These are phyloP conservation scores for Hestina assimilis DNA, from an alignment of 1,140 invertebrate genomes.

Conservation along the genomic window DNA sequence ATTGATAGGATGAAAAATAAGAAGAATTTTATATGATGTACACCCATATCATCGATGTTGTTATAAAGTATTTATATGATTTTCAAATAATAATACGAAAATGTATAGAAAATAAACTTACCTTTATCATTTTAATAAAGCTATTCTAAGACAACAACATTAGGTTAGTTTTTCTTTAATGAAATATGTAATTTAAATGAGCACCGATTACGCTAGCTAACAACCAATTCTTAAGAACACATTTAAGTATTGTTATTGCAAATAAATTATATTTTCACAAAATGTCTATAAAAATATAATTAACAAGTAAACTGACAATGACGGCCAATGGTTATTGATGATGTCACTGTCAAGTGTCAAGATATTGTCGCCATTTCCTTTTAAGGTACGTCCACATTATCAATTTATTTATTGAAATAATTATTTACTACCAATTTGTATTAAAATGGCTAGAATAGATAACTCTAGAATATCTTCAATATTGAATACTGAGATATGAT, in stretches of 20 bases:
- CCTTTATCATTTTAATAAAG: not conserved
- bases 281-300: not conserved
- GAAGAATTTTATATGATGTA: too few species aligned
- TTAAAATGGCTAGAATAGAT: too few species aligned
- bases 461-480: too few species aligned
- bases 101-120: not conserved
- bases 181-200: not conserved
- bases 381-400: too few species aligned
- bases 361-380: too few species aligned
- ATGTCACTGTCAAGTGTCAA: conserved; percentile 15
- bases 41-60: too few species aligned
- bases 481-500: too few species aligned
- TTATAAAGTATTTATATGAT: too few species aligned
- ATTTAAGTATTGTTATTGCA: not conserved
- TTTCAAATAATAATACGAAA: not conserved
- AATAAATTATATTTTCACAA: not conserved
- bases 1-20: too few species aligned
- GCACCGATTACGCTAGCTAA: not conserved
- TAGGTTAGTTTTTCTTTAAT: not conserved
- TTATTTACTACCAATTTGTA: too few species aligned
- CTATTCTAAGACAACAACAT: not conserved
- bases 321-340: conserved; percentile 2
- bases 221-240: not conserved
- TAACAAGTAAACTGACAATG: too few species aligned
- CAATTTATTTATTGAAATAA: too few species aligned